Conservation (phyloP, 2,113 vertebrate species). For the Callaeas wilsoni region DNA sequence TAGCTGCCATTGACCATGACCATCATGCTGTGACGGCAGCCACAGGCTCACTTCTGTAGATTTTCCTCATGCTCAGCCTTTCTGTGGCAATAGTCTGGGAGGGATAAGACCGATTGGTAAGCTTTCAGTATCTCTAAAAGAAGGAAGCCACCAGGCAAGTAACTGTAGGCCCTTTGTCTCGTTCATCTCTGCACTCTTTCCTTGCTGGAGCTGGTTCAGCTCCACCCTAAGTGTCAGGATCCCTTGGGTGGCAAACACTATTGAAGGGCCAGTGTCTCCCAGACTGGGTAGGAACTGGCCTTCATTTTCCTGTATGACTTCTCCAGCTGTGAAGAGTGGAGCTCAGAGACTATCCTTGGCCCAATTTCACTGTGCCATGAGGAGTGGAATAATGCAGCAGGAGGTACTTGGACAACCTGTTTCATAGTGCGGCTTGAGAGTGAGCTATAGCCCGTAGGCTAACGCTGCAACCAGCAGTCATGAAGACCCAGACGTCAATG, state of each 20-base stretch:
- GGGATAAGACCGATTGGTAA: neutral
- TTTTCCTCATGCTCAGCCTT: neutral
- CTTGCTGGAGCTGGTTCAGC: neutral
- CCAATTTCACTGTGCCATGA: neutral
- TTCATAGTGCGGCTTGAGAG: neutral
- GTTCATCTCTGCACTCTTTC: neutral
- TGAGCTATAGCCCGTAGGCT: neutral
- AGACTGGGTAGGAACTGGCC: neutral
- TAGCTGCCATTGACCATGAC: neutral
- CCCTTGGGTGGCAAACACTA: neutral
- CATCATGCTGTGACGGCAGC: neutral
- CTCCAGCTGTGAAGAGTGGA: neutral
- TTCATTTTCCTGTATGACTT: neutral
- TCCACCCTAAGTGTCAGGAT: neutral
- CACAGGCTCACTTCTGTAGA: neutral
- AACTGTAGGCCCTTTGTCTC: neutral
- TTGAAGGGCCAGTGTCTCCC: neutral
- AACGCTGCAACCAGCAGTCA: neutral
- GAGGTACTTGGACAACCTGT: neutral
- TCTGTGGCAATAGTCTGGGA: neutral
- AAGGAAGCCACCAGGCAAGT: neutral
- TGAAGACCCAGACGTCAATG: neutral
- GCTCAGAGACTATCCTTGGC: neutral
- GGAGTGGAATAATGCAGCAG: neutral
- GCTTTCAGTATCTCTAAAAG: neutral